Evolutionary conservation across 2,888 invertebrate species (phyloP), one percentile per base, ranked within the genome.

Genomic region (Monopis laevigella): DNA sequence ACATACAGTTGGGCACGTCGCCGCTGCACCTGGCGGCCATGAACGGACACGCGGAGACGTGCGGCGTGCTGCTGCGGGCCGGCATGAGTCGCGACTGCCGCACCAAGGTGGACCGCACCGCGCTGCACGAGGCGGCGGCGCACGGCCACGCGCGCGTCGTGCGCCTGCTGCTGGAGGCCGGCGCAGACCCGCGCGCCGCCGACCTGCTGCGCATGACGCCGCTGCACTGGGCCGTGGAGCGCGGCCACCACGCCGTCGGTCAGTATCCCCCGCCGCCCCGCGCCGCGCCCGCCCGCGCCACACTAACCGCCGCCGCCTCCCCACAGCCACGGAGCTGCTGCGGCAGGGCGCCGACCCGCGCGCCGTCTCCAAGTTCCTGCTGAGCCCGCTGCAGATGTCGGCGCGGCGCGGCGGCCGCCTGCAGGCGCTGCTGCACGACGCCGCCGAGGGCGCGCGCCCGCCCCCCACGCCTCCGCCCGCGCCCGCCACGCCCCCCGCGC

Each of bases 211-310:
- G 58, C 51, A 77, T 75, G 96, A 96, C 96, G 29, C 93, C 96
- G 27, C 81, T 97, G 43, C 96, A 97, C 77, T 96, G 96, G 96
- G 95, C 96, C 4, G 90, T 90, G 29, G 92, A 93, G 71, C 88
- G 90, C 54, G 88, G 89, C 1, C 90, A 93, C 70, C 65, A 82
- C 26, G 52, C 11, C 6, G 58, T 48, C 36, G 90, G 89, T 30
- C 82, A 86, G 40, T 62, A 86, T 46, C 78, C 96, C 48, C 65
- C 96, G 38, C 83, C 85, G 43, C 78, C 86, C 55, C 92, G 93
- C 40, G 93, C 95, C 0, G 86, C 90, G 62, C 82, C 87, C 6
- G 73, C 73, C 65, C 84, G 46, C 32, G 46, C 42, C 43, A 62
- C 57, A 28, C 29, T 28, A 12, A 4, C 12, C 88, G 90, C 54